These are phyloP conservation scores for Cottoperca gobio DNA, from an alignment of 2,797 vertebrate genomes.

Conservation along the genomic window DNA sequence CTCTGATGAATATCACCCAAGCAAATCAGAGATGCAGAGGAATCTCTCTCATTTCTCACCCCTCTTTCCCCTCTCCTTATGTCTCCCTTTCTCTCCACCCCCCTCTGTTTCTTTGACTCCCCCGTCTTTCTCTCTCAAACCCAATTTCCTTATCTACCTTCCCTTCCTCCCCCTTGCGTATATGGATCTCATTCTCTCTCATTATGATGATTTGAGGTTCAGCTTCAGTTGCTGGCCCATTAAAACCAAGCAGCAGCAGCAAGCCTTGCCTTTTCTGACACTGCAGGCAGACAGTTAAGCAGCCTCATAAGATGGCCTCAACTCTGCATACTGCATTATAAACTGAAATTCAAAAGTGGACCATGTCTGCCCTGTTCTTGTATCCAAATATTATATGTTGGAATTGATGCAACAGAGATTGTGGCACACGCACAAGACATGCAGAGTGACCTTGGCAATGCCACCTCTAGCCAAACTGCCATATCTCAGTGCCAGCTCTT, in stretches of 20 bases:
- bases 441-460: conserved; percentile 72
- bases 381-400: conserved; percentile 34
- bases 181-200: conserved; percentile 78
- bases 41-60: conserved; percentile 64
- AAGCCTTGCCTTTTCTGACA: conserved; percentile 55
- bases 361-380: conserved; percentile 20
- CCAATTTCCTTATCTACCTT: conserved; percentile 56
- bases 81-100: conserved; percentile 34
- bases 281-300: conserved; percentile 64
- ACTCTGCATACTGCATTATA: conserved; percentile 66
- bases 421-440: conserved; percentile 33
- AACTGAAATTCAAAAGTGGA: conserved; percentile 49
- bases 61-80: conserved; percentile 45
- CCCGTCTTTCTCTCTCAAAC: conserved; percentile 16
- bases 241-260: conserved; percentile 75
- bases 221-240: conserved; percentile 79
- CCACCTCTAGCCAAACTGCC: conserved; percentile 54
- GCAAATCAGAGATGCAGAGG: conserved; percentile 77
- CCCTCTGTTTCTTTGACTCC: conserved; percentile 38
- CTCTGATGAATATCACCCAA: conserved; percentile 80
- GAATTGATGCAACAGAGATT: conserved; percentile 37
- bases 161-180: conserved; percentile 58
- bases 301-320: conserved; percentile 74
- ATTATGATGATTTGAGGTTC: conserved; percentile 82
- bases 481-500: conserved; percentile 61